Evolutionary conservation across 2,888 invertebrate species (phyloP).

Genomic region (Latrodectus hesperus): DNA sequence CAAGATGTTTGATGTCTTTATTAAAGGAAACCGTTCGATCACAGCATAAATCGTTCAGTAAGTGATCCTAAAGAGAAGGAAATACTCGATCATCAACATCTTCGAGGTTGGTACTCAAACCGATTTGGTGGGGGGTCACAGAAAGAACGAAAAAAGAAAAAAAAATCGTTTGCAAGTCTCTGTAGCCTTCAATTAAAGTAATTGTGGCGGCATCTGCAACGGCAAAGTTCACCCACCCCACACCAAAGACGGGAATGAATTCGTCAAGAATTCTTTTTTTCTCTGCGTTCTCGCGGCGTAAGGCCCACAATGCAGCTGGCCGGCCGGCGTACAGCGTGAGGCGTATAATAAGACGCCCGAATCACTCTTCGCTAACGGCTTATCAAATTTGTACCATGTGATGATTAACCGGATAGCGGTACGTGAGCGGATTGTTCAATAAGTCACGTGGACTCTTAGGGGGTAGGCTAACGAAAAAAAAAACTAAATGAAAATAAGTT

Average conservation of each 20-base stretch:
- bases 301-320: neutral
- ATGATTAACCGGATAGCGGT: slow-evolving; percentile 42
- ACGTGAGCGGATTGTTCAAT: slow-evolving; percentile 29
- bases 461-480: neutral
- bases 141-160: neutral
- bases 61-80: neutral
- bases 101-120: neutral
- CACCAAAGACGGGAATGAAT: neutral
- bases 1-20: neutral
- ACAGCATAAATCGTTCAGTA: neutral
- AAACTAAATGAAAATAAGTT: neutral
- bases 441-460: slow-evolving; percentile 1
- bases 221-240: neutral
- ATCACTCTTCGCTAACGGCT: slow-evolving; percentile 42
- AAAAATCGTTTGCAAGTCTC: neutral
- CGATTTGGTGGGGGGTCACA: neutral
- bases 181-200: slow-evolving; percentile 40
- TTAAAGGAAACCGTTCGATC: neutral
- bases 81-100: slow-evolving; percentile 5
- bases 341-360: slow-evolving; percentile 9
- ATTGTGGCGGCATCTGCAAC: slow-evolving; percentile 36
- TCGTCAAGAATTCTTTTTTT: neutral
- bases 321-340: neutral
- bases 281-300: neutral
- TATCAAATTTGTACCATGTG: slow-evolving; percentile 25